Percentiles rank a stretch among this genome's conserved stretches.
phyloP scores from a whole-genome alignment of 2,797 vertebrate species.

The Allobates femoralis region DNA sequence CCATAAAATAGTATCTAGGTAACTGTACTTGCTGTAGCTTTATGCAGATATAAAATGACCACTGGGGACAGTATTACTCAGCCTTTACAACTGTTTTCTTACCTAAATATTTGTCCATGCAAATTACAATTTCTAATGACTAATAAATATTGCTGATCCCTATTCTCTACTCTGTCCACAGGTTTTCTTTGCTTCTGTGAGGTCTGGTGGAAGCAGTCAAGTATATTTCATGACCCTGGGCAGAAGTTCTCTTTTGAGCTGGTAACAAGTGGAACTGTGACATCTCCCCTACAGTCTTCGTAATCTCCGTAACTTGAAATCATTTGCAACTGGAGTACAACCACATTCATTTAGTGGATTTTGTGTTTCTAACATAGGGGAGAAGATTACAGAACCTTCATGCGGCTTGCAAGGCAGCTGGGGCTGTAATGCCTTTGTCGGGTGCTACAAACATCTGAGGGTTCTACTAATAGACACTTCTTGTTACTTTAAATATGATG shows the following conservation, averaged over 20 bases:
- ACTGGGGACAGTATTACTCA: no score
- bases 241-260: slow-evolving; percentile 89
- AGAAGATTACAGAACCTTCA: slow-evolving; percentile 28
- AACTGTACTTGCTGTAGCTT: no score
- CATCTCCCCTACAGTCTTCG: slow-evolving; percentile 71
- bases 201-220: slow-evolving; percentile 89
- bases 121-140: neutral
- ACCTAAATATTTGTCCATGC: neutral
- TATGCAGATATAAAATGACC: no score
- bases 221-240: slow-evolving; percentile 93
- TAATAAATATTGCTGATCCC: neutral
- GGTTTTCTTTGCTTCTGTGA: slow-evolving; percentile 91
- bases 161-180: slow-evolving; percentile 62
- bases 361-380: slow-evolving; percentile 58
- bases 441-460: slow-evolving; percentile 73
- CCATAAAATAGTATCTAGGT: no score
- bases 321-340: slow-evolving; percentile 82
- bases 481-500: slow-evolving; percentile 32
- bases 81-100: neutral
- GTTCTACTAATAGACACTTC: slow-evolving; percentile 52
- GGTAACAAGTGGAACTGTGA: slow-evolving; percentile 74
- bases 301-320: slow-evolving; percentile 80
- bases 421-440: slow-evolving; percentile 81
- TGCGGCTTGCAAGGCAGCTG: slow-evolving; percentile 76
- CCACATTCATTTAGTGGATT: slow-evolving; percentile 70